phyloP scores from a whole-genome alignment of 2,888 invertebrate species.

The Plebejus melissa region DNA sequence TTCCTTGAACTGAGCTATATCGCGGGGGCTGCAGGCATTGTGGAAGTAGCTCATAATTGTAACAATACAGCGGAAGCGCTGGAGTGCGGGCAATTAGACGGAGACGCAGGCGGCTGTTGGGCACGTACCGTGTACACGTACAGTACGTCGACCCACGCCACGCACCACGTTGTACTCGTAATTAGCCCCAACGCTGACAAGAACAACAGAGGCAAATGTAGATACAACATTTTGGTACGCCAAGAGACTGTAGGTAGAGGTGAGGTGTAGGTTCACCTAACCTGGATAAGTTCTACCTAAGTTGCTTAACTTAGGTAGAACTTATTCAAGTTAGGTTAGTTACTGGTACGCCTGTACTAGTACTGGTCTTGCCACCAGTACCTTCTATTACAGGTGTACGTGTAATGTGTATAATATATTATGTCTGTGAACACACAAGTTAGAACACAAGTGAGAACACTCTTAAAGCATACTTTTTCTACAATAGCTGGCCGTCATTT shows the following conservation, averaged over 20 bases:
- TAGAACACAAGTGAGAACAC: too few relatives aligned
- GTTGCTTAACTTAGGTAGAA: too few relatives aligned
- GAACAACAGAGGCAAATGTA: neutral
- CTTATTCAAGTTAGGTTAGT: too few relatives aligned
- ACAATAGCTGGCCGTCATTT: too few relatives aligned
- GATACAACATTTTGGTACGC: neutral
- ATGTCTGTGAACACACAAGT: too few relatives aligned
- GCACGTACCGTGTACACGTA: neutral
- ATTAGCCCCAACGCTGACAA: neutral
- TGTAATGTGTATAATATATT: too few relatives aligned
- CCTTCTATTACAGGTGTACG: too few relatives aligned
- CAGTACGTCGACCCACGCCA: neutral
- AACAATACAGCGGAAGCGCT: neutral
- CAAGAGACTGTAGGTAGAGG: neutral
- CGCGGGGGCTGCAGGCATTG: neutral
- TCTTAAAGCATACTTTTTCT: too few relatives aligned
- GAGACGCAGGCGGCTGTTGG: conserved; percentile 2
- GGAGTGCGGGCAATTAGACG: conserved; percentile 13
- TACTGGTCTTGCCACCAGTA: too few relatives aligned
- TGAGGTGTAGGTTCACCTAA: too few relatives aligned
- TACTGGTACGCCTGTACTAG: too few relatives aligned
- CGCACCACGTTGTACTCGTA: neutral
- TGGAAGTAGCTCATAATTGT: conserved; percentile 2
- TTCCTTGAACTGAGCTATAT: neutral
- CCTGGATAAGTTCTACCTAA: too few relatives aligned